Base-by-base conservation (phyloP, 2,113 vertebrate genomes). In the Emydocephalus ijimae region DNA sequence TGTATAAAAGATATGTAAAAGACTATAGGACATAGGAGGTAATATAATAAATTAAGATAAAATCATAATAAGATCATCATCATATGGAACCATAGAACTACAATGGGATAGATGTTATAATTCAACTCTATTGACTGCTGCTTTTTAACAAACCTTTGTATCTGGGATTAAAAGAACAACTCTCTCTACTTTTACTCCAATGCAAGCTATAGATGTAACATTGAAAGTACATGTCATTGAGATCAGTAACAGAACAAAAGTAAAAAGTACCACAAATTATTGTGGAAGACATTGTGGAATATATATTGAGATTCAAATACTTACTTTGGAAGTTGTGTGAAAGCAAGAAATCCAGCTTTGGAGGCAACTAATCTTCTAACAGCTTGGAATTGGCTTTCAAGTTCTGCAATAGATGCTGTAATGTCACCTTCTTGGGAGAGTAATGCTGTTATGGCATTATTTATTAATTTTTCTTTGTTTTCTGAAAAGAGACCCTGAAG, bases 401-500 rank as follows among this genome's bases (percentile, higher is more conserved):
- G 98, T 95, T 99, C 99, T n/a, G 98, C 95, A 59, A 98, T 99
- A 45, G 98, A 98, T 69, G 97, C 97, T 1, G 98, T 98, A 87
- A 98, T 94, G 96, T 99, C 99, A 9, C 98, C 97, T 92, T 99
- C 99, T 94, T 99, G 99, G 12, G 98, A 98, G 11, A 99, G 95
- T 52, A 99, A 97, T 43, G 99, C 99, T 94, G 99, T 98, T 96
- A 99, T 98, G 93, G 99, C 99, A 92, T 99, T 99, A 98, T 99
- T 99, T 95, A 99, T 99, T 95, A 99, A 98, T 95, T 99, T 99
- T 97, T 99, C 99, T 96, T 99, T 99, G 97, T 99, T 99, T 98
- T 99, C 99, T 10, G 99, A 99, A 97, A 99, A 99, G 43, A 99
- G 98, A 92, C 99, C 99, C 99, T 99, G 93, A 50, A 39, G 85